A percentile compares a stretch with the other conserved stretches of the same genome.
Conservation (phyloP, 2,888 invertebrate species). For the Halocaridina rubra region DNA sequence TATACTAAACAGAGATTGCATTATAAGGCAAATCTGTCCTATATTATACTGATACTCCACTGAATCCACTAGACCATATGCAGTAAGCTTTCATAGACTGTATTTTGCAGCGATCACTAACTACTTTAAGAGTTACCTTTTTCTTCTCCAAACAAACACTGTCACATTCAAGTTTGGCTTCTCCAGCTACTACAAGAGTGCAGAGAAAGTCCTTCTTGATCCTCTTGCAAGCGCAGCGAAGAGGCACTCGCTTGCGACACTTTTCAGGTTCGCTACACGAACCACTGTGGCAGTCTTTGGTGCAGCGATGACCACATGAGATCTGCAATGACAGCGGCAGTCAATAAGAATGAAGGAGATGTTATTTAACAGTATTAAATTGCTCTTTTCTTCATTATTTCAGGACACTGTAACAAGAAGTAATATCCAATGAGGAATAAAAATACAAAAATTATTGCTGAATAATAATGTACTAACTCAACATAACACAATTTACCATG, state of each 20-base stretch:
- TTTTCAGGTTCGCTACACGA: conserved; percentile 70
- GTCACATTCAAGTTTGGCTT: conserved; percentile 38
- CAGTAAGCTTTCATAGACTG: no score
- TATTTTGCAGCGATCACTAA: no score
- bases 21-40: no score
- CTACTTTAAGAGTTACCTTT: no score
- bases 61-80: no score
- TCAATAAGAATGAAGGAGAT: not conserved
- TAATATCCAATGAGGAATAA: not conserved
- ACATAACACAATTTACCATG: not conserved
- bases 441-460: no score
- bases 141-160: conserved; percentile 28
- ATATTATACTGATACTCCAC: no score
- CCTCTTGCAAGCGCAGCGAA: conserved; percentile 49
- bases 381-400: no score
- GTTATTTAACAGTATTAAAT: not conserved
- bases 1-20: no score
- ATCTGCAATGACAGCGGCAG: conserved; percentile 72
- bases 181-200: not conserved
- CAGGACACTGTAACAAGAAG: no score
- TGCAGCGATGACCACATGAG: conserved; percentile 84
- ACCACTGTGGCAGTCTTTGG: conserved; percentile 80
- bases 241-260: conserved; percentile 34
- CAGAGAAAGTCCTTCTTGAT: conserved; percentile 39
- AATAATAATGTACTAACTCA: not conserved